Evolutionary conservation across 2,797 vertebrate genomes (phyloP).

Genomic region (Mallotus villosus): DNA sequence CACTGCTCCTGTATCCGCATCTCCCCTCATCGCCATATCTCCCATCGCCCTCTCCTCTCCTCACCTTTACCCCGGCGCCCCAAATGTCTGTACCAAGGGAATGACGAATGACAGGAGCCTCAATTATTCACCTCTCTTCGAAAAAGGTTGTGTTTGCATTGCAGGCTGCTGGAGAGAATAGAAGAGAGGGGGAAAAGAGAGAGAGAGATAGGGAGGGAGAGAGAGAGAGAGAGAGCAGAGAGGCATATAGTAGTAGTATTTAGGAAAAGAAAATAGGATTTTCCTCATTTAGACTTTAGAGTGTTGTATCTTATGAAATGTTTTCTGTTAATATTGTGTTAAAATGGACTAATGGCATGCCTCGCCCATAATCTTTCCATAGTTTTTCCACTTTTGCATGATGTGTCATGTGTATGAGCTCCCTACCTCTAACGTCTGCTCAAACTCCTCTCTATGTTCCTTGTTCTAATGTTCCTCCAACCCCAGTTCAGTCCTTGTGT

Average conservation of each 20-base stretch:
- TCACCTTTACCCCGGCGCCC: conserved; percentile 59
- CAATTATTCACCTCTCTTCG: conserved; percentile 75
- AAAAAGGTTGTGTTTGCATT: conserved; percentile 78
- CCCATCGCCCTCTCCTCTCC: conserved; percentile 16
- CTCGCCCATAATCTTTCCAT: no score
- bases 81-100: conserved; percentile 65
- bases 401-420: no score
- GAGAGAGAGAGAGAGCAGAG: conserved; percentile 14
- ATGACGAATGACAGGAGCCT: conserved; percentile 55
- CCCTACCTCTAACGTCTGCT: no score
- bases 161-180: conserved; percentile 66
- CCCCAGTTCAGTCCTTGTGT: no score
- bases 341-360: no score
- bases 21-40: conserved; percentile 18
- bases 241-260: neutral
- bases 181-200: conserved; percentile 52
- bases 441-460: no score
- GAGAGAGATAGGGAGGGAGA: neutral
- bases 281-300: no score
- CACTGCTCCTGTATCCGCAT: conserved; percentile 41
- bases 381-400: no score
- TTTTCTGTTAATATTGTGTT: no score
- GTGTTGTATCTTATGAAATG: no score
- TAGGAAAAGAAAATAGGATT: neutral
- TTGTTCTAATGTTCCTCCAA: no score